Conservation (phyloP, 2,113 vertebrate species). For the Hippoglossus stenolepis region DNA sequence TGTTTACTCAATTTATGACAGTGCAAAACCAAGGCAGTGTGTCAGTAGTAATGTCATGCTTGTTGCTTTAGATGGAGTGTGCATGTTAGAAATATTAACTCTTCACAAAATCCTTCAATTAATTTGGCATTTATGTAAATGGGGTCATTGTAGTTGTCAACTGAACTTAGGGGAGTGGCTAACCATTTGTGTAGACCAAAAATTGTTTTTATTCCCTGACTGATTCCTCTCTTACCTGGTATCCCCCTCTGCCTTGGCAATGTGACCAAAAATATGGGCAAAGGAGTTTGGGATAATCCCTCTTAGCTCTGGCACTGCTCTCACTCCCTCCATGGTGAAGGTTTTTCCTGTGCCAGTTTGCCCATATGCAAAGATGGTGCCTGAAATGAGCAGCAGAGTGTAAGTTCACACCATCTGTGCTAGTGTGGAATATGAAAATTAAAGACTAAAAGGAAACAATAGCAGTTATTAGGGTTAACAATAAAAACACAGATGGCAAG, state of each 20-base stretch:
- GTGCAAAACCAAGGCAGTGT: too few species aligned
- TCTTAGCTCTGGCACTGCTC: conserved; percentile 96
- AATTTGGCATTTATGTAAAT: too few species aligned
- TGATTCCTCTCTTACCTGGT: conserved; percentile 86
- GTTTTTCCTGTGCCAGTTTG: conserved; percentile 99
- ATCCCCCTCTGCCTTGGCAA: conserved; percentile 98
- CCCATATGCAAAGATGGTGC: conserved; percentile 99
- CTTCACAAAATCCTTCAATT: too few species aligned
- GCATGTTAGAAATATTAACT: too few species aligned
- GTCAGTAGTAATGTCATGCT: too few species aligned
- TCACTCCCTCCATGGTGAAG: conserved; percentile 98
- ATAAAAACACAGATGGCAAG: not conserved
- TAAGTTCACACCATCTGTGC: not conserved
- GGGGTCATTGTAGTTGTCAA: too few species aligned
- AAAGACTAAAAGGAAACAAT: not conserved
- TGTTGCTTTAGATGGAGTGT: too few species aligned
- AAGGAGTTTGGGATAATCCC: conserved; percentile 99
- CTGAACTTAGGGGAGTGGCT: too few species aligned
- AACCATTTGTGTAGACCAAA: not conserved
- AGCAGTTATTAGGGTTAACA: not conserved
- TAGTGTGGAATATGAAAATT: not conserved
- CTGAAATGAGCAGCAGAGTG: conserved; percentile 76
- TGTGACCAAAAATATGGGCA: conserved; percentile 98
- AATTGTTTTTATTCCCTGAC: not conserved
- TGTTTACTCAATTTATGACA: too few species aligned